Conservation (phyloP, 2,888 invertebrate genomes). For the Phymatocera aterrima region DNA sequence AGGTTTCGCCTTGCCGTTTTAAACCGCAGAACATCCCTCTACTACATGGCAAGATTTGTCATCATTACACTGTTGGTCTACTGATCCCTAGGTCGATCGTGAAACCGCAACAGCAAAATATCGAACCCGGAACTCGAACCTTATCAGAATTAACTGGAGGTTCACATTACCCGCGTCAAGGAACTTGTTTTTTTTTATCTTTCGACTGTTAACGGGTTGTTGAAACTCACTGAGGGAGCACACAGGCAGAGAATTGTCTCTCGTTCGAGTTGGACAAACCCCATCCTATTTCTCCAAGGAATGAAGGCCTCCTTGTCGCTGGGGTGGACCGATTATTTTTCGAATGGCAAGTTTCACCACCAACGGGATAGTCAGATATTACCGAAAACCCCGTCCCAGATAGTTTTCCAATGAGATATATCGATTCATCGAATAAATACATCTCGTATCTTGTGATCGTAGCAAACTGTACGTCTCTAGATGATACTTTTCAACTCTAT, state of each 20-base stretch:
- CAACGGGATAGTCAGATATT: not conserved
- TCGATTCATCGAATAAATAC: not conserved
- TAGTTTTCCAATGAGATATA: not conserved
- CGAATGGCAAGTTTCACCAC: conserved; percentile 17
- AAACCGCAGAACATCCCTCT: conserved; percentile 23
- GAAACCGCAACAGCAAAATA: conserved; percentile 25
- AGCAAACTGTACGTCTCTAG: not conserved
- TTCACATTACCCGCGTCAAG: not conserved
- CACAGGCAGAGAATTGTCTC: conserved; percentile 17
- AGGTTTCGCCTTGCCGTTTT: conserved; percentile 16
- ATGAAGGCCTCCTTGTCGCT: conserved; percentile 7
- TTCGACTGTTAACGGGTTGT: conserved; percentile 35
- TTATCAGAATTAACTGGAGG: conserved; percentile 13
- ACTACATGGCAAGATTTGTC: conserved; percentile 25
- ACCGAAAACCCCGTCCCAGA: conserved; percentile 3
- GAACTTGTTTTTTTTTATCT: conserved; percentile 13
- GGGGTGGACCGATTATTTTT: not conserved
- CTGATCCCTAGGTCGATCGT: conserved; percentile 13
- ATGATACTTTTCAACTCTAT: not conserved
- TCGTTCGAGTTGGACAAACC: not conserved
- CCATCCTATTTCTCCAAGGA: not conserved
- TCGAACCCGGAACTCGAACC: conserved; percentile 1
- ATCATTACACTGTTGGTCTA: conserved; percentile 15
- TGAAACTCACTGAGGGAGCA: not conserved
- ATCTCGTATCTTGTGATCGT: not conserved